Conservation (phyloP, 2,113 vertebrate genomes). For the Gyps fulvus region DNA sequence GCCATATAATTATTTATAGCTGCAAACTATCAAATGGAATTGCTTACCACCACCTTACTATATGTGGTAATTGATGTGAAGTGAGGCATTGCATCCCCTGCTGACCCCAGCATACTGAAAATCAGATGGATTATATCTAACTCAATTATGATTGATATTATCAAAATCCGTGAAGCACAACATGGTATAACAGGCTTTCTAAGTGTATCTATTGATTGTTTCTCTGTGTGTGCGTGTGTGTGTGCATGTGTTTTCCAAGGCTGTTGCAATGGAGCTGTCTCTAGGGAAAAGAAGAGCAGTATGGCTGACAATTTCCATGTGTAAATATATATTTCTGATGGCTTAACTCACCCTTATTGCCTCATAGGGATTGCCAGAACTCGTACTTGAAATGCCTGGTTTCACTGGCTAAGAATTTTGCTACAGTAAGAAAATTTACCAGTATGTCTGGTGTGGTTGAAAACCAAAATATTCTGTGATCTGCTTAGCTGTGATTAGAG, state of each 20-base stretch:
- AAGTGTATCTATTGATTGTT: constrained; percentile 86
- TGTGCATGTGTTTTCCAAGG: not conserved
- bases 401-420: not conserved
- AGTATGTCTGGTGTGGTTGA: not conserved
- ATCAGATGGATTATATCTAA: constrained; percentile 91
- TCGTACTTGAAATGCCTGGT: not conserved
- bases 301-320: not conserved
- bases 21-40: constrained; percentile 78
- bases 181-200: constrained; percentile 75
- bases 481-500: not conserved
- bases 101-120: constrained; percentile 82
- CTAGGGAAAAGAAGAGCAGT: not conserved
- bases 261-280: constrained; percentile 1
- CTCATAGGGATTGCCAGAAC: not conserved
- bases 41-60: constrained; percentile 80
- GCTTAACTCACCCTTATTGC: not conserved
- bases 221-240: not conserved
- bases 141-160: constrained; percentile 97
- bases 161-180: constrained; percentile 83
- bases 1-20: constrained; percentile 86
- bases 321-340: constrained; percentile 39
- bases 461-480: not conserved
- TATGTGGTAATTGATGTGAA: constrained; percentile 94
- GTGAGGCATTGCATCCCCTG: constrained; percentile 76
- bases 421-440: not conserved